Conservation (phyloP, 2,113 vertebrate genomes). For the Anguilla rostrata region DNA sequence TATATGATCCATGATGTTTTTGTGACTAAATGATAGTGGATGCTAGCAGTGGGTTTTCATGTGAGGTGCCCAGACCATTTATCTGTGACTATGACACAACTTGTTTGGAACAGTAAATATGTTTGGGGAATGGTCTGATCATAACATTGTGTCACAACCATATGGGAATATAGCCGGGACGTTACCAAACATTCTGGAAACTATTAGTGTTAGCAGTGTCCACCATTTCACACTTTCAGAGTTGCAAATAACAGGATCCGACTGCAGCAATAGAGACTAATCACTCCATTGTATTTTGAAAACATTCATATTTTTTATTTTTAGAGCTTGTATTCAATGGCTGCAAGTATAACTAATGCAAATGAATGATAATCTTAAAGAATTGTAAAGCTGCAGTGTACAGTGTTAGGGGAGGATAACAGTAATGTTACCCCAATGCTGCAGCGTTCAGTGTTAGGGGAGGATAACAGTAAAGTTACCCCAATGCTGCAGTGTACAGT, state of each 20-base stretch:
- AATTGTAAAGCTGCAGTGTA: too few relatives aligned
- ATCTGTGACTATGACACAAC: neutral
- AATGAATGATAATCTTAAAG: neutral
- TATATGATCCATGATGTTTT: neutral
- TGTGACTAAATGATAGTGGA: neutral
- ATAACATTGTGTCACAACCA: neutral
- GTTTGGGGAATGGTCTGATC: neutral
- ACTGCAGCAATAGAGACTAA: neutral
- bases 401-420: too few relatives aligned
- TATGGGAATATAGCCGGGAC: neutral
- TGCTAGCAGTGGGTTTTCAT: neutral
- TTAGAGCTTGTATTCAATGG: neutral
- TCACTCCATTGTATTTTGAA: neutral
- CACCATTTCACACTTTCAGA: neutral
- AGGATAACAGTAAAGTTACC: too few relatives aligned
- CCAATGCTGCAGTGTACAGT: too few relatives aligned
- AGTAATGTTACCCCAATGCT: too few relatives aligned
- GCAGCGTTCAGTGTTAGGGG: too few relatives aligned
- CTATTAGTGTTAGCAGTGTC: neutral
- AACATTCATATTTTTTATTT: neutral
- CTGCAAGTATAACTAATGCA: neutral
- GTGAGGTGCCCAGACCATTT: neutral
- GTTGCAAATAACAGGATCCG: neutral
- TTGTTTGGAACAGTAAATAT: neutral
- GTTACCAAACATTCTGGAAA: neutral